Conservation (phyloP, 2,797 vertebrate species). For the Chaetophractus vellerosus region DNA sequence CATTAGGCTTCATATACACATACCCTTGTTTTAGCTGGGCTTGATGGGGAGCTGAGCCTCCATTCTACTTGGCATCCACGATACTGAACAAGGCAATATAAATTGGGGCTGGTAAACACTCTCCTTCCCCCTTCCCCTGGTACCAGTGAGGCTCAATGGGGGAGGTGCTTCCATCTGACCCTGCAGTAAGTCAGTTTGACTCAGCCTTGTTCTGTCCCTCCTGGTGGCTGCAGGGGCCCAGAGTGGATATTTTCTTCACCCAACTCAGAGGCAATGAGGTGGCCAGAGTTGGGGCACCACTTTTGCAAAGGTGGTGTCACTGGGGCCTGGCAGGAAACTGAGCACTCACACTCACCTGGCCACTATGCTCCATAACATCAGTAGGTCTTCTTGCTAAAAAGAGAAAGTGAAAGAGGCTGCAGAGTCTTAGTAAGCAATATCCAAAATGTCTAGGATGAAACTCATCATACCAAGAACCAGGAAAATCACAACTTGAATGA, state of each 20-base stretch:
- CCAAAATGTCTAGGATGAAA: not conserved
- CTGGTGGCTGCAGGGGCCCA: not conserved
- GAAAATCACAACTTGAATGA: not conserved
- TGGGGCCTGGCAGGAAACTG: not conserved
- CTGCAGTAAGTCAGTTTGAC: not conserved
- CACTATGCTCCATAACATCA: not conserved
- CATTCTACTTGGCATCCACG: not conserved
- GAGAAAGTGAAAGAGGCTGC: not conserved
- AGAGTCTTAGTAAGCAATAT: not conserved
- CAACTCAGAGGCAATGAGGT: not conserved
- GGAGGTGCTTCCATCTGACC: not conserved
- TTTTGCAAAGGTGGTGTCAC: not conserved
- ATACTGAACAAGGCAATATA: not conserved
- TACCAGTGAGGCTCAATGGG: not conserved
- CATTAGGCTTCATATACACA: not conserved
- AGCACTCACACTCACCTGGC: not conserved
- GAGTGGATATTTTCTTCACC: not conserved
- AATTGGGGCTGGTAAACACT: not conserved
- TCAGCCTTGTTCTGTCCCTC: fast-evolving
- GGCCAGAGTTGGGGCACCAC: too few species aligned
- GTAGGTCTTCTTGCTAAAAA: not conserved
- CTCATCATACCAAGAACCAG: not conserved
- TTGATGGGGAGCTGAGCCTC: not conserved
- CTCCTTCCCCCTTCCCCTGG: not conserved
- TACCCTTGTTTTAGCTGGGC: not conserved